phyloP scores from a whole-genome alignment of 1,140 invertebrate species.

The Drosophila azteca region DNA sequence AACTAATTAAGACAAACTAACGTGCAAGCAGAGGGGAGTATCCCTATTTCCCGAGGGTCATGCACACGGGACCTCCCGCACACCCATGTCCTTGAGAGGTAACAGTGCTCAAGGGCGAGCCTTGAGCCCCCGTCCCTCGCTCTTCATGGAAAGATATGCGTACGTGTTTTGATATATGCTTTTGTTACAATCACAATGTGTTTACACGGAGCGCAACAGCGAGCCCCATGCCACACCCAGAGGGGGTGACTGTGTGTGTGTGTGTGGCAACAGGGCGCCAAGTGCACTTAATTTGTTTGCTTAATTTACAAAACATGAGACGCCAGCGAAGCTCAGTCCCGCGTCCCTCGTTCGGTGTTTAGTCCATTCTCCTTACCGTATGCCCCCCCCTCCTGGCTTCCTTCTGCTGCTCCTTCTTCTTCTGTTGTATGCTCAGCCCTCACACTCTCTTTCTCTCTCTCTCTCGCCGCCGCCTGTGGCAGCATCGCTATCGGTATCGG shows the following conservation, averaged over 20 bases:
- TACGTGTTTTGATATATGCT: slow-evolving; percentile 68
- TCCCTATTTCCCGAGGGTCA: slow-evolving; percentile 13
- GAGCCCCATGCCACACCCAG: slow-evolving; percentile 24
- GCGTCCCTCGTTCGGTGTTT: slow-evolving; percentile 5
- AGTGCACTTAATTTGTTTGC: slow-evolving; percentile 83
- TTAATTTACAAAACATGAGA: slow-evolving; percentile 82
- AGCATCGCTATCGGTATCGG: slow-evolving; percentile 32
- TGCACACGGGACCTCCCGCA: slow-evolving; percentile 5
- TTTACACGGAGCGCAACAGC: slow-evolving; percentile 69
- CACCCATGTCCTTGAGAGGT: slow-evolving; percentile 56
- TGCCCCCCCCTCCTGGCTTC: background rate
- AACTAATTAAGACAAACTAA: slow-evolving; percentile 82
- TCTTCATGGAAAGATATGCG: no score
- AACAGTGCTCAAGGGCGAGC: slow-evolving; percentile 55
- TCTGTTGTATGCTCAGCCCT: slow-evolving; percentile 35
- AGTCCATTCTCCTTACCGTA: slow-evolving; percentile 1
- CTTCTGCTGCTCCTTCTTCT: slow-evolving; percentile 10
- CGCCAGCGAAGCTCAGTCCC: slow-evolving; percentile 26
- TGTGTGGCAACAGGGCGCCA: slow-evolving; percentile 59
- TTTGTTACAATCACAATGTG: slow-evolving; percentile 80
- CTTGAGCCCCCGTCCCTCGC: slow-evolving; percentile 9
- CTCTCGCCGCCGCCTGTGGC: slow-evolving; percentile 31
- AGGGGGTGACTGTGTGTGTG: no score
- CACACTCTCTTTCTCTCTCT: background rate
- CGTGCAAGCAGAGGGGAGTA: slow-evolving; percentile 32